Evolutionary conservation across 2,888 invertebrate species (phyloP), one percentile per base, ranked within the genome.

Genomic region (Antheraea assamensis): DNA sequence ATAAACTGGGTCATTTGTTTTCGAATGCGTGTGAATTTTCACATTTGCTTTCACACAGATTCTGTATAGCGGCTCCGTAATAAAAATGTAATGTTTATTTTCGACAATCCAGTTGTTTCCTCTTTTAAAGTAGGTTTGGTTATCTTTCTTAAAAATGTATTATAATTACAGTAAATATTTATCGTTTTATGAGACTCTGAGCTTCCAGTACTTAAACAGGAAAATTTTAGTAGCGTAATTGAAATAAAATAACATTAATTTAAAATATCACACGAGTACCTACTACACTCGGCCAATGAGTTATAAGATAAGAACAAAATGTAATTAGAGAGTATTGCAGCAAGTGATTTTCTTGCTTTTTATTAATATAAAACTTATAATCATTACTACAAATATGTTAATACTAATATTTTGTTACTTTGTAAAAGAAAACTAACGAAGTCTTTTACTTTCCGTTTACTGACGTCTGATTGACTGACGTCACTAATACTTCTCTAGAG

Each of bases 11-110:
- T 85, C 88, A 87, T 85, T 82, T 89, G 87, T 88, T 90, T 90
- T 89, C 86, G 87, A 89, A 88, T 83, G 85, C 91, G 91, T 91
- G 92, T 90, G 92, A 92, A 89, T 88, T 89, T 86, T 83, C 80
- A 76, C 79, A 77, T 82, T 80, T 84, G 89, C 89, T 91, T 90
- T 92, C 90, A 87, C 90, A 84, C 81, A 81, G 81, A 78, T 79
- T 77, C 79, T 77, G 72, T 42, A 47, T 74, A 71, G 72, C 75
- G 72, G 73, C 75, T 78, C 79, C 78, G 71, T 74, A 72, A 76
- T 71, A 42, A 68, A 71, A 74, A 74, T 15, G 35, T 35, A 70
- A 70, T 58, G 58, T 70, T 70, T 70, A 35, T 31, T 73, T 70
- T n/a, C 68, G 66, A 42, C 58, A 24, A 55, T 73, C 68, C 35